phyloP scores from a whole-genome alignment of 2,113 vertebrate species.

The Oncorhynchus masou region DNA sequence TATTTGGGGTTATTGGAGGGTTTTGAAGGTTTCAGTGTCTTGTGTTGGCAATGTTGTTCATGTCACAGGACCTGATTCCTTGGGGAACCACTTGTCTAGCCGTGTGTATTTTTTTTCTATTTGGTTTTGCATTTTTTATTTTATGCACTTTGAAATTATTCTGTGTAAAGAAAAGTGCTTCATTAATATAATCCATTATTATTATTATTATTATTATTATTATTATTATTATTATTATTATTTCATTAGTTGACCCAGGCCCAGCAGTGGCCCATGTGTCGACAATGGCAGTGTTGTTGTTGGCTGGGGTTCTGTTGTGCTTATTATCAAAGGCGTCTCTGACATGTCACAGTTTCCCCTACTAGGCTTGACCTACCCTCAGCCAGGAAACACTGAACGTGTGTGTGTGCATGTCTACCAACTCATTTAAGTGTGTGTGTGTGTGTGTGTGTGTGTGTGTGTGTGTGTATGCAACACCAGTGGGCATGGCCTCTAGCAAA shows the following conservation, averaged over 20 bases:
- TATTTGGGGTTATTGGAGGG: neutral
- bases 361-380: slow-evolving; percentile 50
- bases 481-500: slow-evolving; percentile 19
- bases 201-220: too few species aligned
- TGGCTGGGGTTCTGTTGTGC: slow-evolving; percentile 36
- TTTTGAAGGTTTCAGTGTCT: neutral
- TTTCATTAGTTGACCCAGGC: neutral
- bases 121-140: too few species aligned
- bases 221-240: too few species aligned
- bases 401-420: slow-evolving; percentile 2
- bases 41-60: neutral
- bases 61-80: neutral
- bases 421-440: neutral
- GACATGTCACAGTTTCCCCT: slow-evolving; percentile 64
- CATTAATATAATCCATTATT: too few species aligned
- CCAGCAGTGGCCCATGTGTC: slow-evolving; percentile 9
- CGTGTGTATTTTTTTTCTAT: too few species aligned
- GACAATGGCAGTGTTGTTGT: slow-evolving; percentile 33
- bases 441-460: neutral
- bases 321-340: slow-evolving; percentile 60
- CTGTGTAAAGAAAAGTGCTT: too few species aligned
- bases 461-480: slow-evolving; percentile 1
- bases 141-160: too few species aligned
- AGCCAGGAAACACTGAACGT: slow-evolving; percentile 64
- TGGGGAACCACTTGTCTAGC: neutral